Base-by-base conservation (phyloP, 2,797 vertebrate species). In the Molossus molossus region DNA sequence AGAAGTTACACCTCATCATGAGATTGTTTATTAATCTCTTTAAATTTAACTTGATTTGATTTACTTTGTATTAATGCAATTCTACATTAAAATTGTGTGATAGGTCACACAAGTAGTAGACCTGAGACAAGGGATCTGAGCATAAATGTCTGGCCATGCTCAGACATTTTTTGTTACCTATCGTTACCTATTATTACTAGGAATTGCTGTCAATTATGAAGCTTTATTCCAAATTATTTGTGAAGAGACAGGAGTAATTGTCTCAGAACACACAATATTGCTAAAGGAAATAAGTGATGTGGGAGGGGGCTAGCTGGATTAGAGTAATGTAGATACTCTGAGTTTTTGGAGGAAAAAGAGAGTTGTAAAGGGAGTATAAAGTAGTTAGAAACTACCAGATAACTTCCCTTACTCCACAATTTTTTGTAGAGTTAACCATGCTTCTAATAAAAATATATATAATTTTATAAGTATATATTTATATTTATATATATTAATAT, bases 11-110 rank as follows among this genome's bases (percentile, higher is more conserved):
- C 0, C 23, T 95, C 14, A 77, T 5, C 2, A 29, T 70, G 23
- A 23, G 9, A 17, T 25, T 90, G 1, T 37, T 94, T 75, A 64
- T 87, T 21, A 85, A 67, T 72, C 23, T 90, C n/a, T 94, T 92
- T 84, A 76, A 88, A 67, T 73, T 91, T 37, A 82, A 33, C 1
- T 73, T 80, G 29, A 53, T 75, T 91, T 20, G 60, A 12, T 87
- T 70, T 95, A 83, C 65, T 90, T 76, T 80, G 23, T 57, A 18
- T 62, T 18, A 90, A 53, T 81, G 10, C 1, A 94, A 90, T 87
- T 87, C 6, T 45, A 45, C 5, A 65, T 40, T 92, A 90, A 81
- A 79, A 50, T 25, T 76, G 4, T 80, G 27, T 77, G 50, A 77
- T 81, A 67, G 5, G 5, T 77, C 14, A 65, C 55, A 40, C 12